Conservation (phyloP, 1,140 invertebrate species). For the Phortica variegata region DNA sequence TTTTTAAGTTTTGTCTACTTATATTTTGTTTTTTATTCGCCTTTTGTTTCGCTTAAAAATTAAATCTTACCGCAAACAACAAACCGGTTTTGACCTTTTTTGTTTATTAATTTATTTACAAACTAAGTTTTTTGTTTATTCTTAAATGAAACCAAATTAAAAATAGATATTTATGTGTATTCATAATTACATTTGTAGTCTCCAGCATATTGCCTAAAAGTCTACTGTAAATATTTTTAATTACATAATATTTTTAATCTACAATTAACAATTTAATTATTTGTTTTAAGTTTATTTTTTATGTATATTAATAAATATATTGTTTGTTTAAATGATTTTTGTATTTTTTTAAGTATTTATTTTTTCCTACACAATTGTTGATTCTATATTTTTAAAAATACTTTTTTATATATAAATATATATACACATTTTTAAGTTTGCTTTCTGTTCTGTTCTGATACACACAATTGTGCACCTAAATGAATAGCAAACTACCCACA, state of each 20-base stretch:
- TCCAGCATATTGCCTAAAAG: not conserved
- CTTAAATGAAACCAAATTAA: not conserved
- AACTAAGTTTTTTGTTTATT: conserved; percentile 1
- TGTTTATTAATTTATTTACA: conserved; percentile 4
- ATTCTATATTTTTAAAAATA: not conserved
- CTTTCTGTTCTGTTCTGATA: no score
- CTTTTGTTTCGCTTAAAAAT: no score
- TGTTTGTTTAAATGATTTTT: not conserved
- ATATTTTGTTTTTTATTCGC: not conserved
- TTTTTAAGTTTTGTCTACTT: conserved; percentile 13
- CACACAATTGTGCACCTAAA: no score
- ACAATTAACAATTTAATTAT: not conserved
- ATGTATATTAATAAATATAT: not conserved
- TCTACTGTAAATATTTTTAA: not conserved
- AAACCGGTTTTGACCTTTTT: conserved; percentile 12
- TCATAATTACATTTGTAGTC: not conserved
- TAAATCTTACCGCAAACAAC: no score
- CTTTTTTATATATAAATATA: not conserved
- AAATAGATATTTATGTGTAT: not conserved
- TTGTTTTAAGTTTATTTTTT: not conserved
- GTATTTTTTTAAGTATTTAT: no score
- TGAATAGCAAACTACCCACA: no score
- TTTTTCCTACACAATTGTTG: not conserved
- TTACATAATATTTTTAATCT: not conserved
- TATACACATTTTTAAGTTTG: not conserved